phyloP scores from a whole-genome alignment of 2,888 invertebrate genomes.

The Eristalis arbustorum region DNA sequence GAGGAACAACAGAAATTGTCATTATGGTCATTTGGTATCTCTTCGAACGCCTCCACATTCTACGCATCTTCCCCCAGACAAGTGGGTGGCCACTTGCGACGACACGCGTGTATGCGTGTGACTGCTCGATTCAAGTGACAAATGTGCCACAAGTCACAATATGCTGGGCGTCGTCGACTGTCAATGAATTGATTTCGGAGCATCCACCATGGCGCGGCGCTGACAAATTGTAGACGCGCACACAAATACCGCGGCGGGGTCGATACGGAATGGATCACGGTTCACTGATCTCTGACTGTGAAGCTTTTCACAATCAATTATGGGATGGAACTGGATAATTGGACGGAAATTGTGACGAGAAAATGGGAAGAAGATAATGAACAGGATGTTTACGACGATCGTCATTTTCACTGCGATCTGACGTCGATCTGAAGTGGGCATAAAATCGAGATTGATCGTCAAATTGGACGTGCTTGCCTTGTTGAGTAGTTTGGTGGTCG shows the following conservation, averaged over 20 bases:
- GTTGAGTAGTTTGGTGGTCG: background rate
- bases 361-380: background rate
- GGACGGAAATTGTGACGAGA: slow-evolving; percentile 1
- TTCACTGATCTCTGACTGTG: slow-evolving; percentile 49
- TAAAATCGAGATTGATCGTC: background rate
- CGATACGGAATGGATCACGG: slow-evolving; percentile 41
- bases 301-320: slow-evolving; percentile 56
- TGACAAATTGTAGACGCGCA: slow-evolving; percentile 17
- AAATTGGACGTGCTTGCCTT: background rate
- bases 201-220: slow-evolving; percentile 9
- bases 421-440: background rate
- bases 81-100: slow-evolving; percentile 19
- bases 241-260: background rate
- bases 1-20: slow-evolving; percentile 43
- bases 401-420: background rate
- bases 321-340: slow-evolving; percentile 8
- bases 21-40: slow-evolving; percentile 59
- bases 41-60: slow-evolving; percentile 49
- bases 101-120: background rate
- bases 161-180: slow-evolving; percentile 13
- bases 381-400: background rate
- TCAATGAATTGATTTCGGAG: slow-evolving; percentile 45
- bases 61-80: slow-evolving; percentile 27
- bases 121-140: background rate
- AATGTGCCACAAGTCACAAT: slow-evolving; percentile 31